phyloP scores from a whole-genome alignment of 2,113 vertebrate species.

The Centropus bengalensis region DNA sequence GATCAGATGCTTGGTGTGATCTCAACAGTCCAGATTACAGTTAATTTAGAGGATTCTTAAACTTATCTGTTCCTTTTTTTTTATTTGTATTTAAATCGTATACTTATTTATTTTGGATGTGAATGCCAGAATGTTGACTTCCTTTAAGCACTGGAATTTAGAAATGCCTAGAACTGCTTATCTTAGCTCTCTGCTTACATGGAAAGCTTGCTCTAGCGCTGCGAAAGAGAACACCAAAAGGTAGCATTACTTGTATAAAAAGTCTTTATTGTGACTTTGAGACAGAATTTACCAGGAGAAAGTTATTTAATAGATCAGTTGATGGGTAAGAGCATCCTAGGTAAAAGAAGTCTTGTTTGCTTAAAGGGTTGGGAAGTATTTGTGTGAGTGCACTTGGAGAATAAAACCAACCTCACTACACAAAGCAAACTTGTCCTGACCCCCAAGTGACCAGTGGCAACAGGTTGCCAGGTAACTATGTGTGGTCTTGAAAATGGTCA shows the following conservation, averaged over 20 bases:
- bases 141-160: not conserved
- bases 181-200: not conserved
- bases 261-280: not conserved
- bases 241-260: not conserved
- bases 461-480: not conserved
- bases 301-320: not conserved
- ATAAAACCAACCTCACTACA: not conserved
- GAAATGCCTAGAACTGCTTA: not conserved
- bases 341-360: not conserved
- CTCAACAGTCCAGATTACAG: not conserved
- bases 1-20: not conserved
- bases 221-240: not conserved
- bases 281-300: not conserved
- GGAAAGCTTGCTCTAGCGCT: not conserved
- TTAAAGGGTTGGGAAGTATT: not conserved
- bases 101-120: not conserved
- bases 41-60: not conserved
- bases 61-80: not conserved
- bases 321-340: not conserved
- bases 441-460: accelerated
- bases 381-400: not conserved
- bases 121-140: not conserved
- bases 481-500: not conserved
- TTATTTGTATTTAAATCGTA: not conserved
- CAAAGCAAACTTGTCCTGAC: not conserved